Conservation (phyloP, 2,888 invertebrate genomes). For the Folsomia candida region DNA sequence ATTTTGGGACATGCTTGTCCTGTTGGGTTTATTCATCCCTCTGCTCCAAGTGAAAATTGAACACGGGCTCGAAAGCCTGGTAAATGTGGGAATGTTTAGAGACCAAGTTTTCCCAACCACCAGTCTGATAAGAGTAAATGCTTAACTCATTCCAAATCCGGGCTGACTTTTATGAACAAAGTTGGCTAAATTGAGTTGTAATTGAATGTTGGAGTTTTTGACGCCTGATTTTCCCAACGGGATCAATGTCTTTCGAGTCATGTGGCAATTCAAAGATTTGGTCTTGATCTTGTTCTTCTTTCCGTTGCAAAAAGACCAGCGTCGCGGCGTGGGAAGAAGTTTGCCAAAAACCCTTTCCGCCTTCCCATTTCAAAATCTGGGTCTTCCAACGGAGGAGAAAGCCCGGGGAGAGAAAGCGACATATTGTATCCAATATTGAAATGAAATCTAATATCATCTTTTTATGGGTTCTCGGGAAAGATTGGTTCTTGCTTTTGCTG, state of each 20-base stretch:
- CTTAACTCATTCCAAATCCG: slow-evolving; percentile 21
- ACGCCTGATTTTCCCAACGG: neutral
- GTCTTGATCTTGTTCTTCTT: neutral
- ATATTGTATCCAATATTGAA: neutral
- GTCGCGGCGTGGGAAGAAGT: neutral
- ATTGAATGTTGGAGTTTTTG: slow-evolving; percentile 10
- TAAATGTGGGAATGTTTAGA: neutral
- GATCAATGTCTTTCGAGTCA: neutral
- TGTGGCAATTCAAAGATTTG: neutral
- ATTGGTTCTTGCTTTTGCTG: neutral
- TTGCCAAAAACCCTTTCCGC: neutral
- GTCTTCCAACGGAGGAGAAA: neutral
- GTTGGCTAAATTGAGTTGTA: slow-evolving; percentile 18
- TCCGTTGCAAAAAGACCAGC: neutral
- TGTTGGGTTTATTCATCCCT: neutral
- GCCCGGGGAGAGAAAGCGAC: neutral
- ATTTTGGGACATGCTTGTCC: neutral
- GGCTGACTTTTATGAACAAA: slow-evolving; percentile 19
- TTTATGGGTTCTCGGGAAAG: neutral
- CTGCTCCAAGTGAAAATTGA: neutral
- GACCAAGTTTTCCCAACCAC: neutral
- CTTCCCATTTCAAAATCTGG: neutral
- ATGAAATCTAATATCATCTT: neutral
- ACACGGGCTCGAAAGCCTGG: neutral
- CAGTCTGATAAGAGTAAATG: neutral